phyloP scores from a whole-genome alignment of 2,888 invertebrate species.

The Ramazzottius varieornatus region DNA sequence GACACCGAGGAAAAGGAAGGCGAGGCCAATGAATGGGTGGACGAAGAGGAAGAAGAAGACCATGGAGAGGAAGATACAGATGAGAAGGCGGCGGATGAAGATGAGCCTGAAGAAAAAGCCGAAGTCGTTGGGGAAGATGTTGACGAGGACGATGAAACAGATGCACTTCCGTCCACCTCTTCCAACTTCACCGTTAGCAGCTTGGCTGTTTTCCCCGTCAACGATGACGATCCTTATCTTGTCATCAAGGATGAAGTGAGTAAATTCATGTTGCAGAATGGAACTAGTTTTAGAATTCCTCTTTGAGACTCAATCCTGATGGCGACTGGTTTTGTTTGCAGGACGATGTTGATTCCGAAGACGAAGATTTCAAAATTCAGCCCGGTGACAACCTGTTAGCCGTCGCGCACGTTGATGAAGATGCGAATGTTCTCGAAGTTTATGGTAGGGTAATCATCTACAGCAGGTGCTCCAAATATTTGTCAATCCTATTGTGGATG shows the following conservation, averaged over 20 bases:
- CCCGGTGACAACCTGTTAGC: conserved; percentile 62
- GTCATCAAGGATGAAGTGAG: not conserved
- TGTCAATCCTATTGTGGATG: not conserved
- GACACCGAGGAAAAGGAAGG: not conserved
- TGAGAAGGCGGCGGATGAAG: not conserved
- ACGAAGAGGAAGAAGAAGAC: not conserved
- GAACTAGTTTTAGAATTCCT: no score
- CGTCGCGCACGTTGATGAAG: conserved; percentile 58
- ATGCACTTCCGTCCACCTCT: not conserved
- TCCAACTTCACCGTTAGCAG: not conserved
- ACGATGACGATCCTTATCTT: not conserved
- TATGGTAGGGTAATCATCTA: conserved; percentile 34
- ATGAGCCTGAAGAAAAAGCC: not conserved
- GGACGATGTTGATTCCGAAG: conserved; percentile 29
- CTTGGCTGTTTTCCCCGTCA: not conserved
- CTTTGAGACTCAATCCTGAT: no score
- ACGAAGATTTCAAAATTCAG: conserved; percentile 66
- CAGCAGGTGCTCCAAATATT: not conserved
- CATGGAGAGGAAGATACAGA: no score
- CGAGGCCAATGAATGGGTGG: not conserved
- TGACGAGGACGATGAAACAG: not conserved
- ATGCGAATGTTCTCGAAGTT: conserved; percentile 60
- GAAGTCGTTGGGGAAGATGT: not conserved
- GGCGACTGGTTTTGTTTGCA: no score
- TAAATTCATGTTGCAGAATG: no score